phyloP scores from a whole-genome alignment of 2,113 vertebrate genomes.

The Perca schrenkii region DNA sequence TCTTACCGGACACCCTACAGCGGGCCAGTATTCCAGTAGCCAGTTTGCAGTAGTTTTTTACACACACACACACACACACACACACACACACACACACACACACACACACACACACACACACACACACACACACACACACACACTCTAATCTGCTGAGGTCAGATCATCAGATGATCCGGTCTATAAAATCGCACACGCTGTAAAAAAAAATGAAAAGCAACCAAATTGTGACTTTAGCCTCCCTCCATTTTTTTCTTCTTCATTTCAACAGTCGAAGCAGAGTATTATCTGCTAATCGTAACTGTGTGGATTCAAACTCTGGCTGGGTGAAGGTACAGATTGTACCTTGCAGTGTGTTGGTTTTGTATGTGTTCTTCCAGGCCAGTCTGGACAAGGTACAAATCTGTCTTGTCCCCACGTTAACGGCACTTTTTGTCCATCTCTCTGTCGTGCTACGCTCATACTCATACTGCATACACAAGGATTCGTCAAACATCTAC shows the following conservation, averaged over 20 bases:
- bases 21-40: too few relatives aligned
- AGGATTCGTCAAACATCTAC: background rate
- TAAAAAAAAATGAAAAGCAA: background rate
- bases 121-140: slow-evolving; percentile 1
- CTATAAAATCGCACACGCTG: background rate
- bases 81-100: background rate
- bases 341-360: slow-evolving; percentile 3
- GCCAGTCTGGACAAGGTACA: background rate
- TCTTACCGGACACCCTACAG: too few relatives aligned
- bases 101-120: slow-evolving; percentile 10
- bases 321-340: background rate
- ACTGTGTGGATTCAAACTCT: background rate
- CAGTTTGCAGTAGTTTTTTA: too few relatives aligned
- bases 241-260: background rate
- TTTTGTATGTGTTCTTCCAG: background rate
- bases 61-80: slow-evolving; percentile 4
- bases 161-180: slow-evolving; percentile 25
- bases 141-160: slow-evolving; percentile 21
- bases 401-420: slow-evolving; percentile 17
- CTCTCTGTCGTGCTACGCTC: background rate
- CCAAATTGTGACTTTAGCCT: background rate
- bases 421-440: background rate
- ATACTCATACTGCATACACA: too few relatives aligned
- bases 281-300: slow-evolving; percentile 4
- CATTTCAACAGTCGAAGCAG: background rate